A percentile compares a stretch with the other conserved stretches of the same genome.
Evolutionary conservation across 2,797 vertebrate species (phyloP).

Genomic region (Picus viridis): DNA sequence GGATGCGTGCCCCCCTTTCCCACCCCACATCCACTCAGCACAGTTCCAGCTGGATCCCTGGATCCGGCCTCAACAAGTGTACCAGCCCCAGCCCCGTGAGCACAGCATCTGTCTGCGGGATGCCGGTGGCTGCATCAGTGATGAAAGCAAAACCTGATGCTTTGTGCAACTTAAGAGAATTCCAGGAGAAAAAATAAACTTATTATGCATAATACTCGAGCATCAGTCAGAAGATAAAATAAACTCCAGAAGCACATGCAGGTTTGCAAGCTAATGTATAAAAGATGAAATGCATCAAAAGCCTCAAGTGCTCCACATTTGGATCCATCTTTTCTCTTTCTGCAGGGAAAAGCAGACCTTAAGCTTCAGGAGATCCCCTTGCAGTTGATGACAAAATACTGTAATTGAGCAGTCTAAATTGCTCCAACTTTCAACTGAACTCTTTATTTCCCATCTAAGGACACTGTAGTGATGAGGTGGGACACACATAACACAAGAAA

Average conservation of each 20-base stretch:
- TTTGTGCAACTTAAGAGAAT: neutral
- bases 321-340: neutral
- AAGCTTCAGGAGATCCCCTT: neutral
- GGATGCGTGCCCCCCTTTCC: neutral
- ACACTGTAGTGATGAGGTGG: neutral
- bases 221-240: conserved; percentile 39
- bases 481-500: neutral
- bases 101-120: neutral
- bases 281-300: conserved; percentile 53
- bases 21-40: neutral
- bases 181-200: conserved; percentile 26
- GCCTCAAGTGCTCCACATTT: neutral
- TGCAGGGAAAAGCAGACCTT: neutral
- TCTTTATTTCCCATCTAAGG: neutral
- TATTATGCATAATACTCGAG: neutral
- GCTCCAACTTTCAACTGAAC: neutral
- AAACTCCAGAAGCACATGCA: conserved; percentile 13
- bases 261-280: conserved; percentile 37
- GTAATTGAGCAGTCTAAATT: neutral
- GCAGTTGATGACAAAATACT: neutral
- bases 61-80: neutral
- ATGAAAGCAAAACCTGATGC: neutral
- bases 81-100: accelerated
- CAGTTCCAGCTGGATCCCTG: neutral
- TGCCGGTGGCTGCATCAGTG: neutral